Base-by-base conservation (phyloP, 2,113 vertebrate genomes). In the Stomatorhinus ivindoensis region DNA sequence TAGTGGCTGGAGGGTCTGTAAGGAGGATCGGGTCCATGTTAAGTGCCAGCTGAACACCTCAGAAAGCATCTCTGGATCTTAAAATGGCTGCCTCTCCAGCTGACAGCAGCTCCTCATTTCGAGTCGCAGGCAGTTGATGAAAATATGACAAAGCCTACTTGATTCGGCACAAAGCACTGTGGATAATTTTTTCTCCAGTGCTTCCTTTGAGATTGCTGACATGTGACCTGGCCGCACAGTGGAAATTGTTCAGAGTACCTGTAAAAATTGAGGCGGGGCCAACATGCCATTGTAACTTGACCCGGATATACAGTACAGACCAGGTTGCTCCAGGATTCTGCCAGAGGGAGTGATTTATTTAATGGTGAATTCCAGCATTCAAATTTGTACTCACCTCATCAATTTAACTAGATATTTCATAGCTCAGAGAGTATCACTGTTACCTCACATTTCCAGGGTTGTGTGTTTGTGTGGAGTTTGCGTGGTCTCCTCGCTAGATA, bases 41-140 rank as follows among this genome's bases (percentile, higher is more conserved):
- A 96, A 96, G 96, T 92, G 93, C 95, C 93, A 94, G 94, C 95
- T 93, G 95, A 96, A 96, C 94, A 96, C 95, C 95, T 96, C 94
- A 94, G 93, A 90, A 89, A 93, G 92, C 92, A 93, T 91, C 92
- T 93, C 93, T 96, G 95, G 97, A 96, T 93, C 93, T 96, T 99
- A 99, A 99, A 99, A 99, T 99, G 98, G 98, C 98, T 97, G 97
- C 97, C 96, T 94, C 96, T 96, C 94, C 96, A 97, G 96, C 97
- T 97, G 94, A 92, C 95, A 98, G 97, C 97, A 97, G 95, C 96
- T 95, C 97, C 97, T 97, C 97, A 96, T 97, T 97, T 95, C 94
- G 95, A 97, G 97, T 96, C 96, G 95, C 95, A 91, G 95, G 96
- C 97, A 97, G 96, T 93, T 96, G 96, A 96, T 98, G 95, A 96